These are phyloP conservation scores for Linurgus olivaceus DNA, from an alignment of 2,797 vertebrate genomes.

Conservation along the genomic window DNA sequence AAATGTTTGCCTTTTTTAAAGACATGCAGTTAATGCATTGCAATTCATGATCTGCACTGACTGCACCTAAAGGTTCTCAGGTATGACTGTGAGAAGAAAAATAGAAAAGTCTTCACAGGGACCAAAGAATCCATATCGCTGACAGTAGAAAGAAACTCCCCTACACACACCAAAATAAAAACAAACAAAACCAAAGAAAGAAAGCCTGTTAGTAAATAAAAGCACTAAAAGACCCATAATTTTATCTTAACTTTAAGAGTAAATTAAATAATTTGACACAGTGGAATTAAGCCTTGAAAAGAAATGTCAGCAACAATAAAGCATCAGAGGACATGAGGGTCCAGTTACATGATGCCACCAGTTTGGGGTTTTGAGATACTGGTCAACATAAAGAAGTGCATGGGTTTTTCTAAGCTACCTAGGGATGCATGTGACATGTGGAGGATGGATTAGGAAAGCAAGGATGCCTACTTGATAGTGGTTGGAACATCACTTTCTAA, in stretches of 20 bases:
- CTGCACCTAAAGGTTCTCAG: background rate
- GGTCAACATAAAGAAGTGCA: background rate
- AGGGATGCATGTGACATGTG: background rate
- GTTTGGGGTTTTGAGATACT: background rate
- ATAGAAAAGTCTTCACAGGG: background rate
- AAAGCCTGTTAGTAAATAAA: background rate
- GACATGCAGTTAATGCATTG: background rate
- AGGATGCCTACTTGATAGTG: background rate
- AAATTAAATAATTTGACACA: background rate
- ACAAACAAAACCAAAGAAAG: background rate
- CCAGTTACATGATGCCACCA: rapidly evolving
- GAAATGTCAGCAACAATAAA: background rate
- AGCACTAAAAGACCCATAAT: background rate
- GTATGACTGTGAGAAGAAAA: background rate
- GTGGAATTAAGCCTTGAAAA: background rate
- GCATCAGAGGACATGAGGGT: background rate
- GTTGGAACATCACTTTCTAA: rapidly evolving
- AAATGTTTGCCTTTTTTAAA: background rate
- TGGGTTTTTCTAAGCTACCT: background rate
- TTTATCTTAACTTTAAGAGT: background rate
- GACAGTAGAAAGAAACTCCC: background rate
- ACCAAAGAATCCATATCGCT: background rate
- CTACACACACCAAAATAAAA: background rate
- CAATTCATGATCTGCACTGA: background rate
- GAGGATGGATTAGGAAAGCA: background rate